A percentile compares a stretch with the other conserved stretches of the same genome.
These are phyloP conservation scores for Drosophila basisetae DNA, from an alignment of 2,888 invertebrate genomes.

Conservation along the genomic window DNA sequence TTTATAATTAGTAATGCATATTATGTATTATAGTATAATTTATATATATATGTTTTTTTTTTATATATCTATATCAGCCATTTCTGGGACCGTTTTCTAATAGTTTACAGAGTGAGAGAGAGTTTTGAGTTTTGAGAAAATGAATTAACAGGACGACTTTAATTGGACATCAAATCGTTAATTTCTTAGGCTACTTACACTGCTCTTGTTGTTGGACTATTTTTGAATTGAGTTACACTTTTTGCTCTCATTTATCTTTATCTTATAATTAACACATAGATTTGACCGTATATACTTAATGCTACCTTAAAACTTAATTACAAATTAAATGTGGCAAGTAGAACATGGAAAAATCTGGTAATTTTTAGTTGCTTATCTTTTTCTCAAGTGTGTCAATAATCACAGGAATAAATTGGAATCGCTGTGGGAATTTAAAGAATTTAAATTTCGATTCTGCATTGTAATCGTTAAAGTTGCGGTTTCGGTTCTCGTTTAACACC, in stretches of 20 bases:
- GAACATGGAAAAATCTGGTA: not conserved
- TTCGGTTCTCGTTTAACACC: not conserved
- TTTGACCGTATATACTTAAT: not conserved
- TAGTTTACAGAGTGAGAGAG: conserved; percentile 61
- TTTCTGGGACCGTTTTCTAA: conserved; percentile 24
- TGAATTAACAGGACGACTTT: conserved; percentile 23
- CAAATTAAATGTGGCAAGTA: not conserved
- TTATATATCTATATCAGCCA: conserved; percentile 11
- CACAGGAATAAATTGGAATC: not conserved
- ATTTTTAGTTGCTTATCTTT: not conserved
- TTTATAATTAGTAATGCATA: conserved; percentile 21
- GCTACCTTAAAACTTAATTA: not conserved
- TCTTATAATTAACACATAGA: conserved; percentile 35
- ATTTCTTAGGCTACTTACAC: conserved; percentile 42
- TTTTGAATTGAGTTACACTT: conserved; percentile 47
- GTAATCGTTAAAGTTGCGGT: not conserved
- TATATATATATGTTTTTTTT: conserved; percentile 14
- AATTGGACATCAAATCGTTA: conserved; percentile 49
- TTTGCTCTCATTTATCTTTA: not conserved
- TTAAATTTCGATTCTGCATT: too few relatives aligned
- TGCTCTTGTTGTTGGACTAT: conserved; percentile 50
- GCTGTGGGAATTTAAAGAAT: too few relatives aligned
- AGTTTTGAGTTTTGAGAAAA: conserved; percentile 11
- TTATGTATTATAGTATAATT: conserved; percentile 5
- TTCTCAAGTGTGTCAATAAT: not conserved